These are phyloP conservation scores for Alloplasta piceator DNA, from an alignment of 2,888 invertebrate genomes.

Conservation along the genomic window DNA sequence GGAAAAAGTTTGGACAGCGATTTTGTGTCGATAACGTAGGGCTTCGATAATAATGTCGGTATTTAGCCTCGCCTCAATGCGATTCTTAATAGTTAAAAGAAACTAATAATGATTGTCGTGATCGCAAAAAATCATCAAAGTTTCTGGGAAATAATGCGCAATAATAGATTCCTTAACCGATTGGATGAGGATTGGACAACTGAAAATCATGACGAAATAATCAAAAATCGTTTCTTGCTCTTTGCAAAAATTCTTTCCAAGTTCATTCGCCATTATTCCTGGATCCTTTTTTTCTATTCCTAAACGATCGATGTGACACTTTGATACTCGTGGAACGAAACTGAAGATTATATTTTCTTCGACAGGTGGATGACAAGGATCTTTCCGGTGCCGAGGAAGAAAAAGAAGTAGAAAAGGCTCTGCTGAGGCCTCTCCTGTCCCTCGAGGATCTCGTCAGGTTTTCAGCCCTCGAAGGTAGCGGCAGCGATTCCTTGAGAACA, in stretches of 20 bases:
- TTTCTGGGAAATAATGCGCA: conserved; percentile 8
- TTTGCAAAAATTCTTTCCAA: background rate
- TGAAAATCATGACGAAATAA: conserved; percentile 33
- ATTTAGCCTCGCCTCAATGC: too few species aligned
- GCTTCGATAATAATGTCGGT: too few species aligned
- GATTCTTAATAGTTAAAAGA: conserved; percentile 10
- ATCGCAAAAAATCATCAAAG: background rate
- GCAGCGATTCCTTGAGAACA: conserved; percentile 84
- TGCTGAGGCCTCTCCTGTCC: conserved; percentile 85
- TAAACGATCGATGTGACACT: conserved; percentile 12
- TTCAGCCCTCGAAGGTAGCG: conserved; percentile 83
- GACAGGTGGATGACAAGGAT: conserved; percentile 86
- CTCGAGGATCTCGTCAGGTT: conserved; percentile 86
- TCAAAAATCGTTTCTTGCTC: background rate
- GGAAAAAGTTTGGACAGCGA: too few species aligned
- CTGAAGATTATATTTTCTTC: conserved; percentile 63
- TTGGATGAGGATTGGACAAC: too few species aligned
- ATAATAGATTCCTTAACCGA: conserved; percentile 21
- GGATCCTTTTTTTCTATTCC: conserved; percentile 21
- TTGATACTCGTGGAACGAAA: conserved; percentile 70
- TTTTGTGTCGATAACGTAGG: too few species aligned
- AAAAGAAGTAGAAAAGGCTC: conserved; percentile 86
- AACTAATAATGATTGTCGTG: background rate
- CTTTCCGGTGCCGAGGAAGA: conserved; percentile 86
- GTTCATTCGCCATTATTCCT: too few species aligned